These are phyloP conservation scores for Scaeva pyrastri DNA, from an alignment of 2,888 invertebrate species.

Conservation along the genomic window DNA sequence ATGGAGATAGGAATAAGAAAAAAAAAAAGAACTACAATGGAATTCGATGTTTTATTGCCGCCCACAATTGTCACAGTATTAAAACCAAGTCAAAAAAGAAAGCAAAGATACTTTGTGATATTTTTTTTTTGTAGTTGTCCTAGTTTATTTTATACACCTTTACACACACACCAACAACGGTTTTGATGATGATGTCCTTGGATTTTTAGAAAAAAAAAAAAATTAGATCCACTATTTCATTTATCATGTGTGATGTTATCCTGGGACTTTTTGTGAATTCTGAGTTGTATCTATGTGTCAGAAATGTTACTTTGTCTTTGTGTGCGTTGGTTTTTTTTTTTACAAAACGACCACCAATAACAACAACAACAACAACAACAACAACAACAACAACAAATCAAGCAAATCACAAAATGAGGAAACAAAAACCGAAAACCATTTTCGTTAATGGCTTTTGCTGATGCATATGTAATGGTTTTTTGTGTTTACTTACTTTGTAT, in stretches of 20 bases:
- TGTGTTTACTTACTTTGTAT: background rate
- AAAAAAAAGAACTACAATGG: slow-evolving; percentile 48
- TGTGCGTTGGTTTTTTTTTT: background rate
- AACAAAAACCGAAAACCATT: slow-evolving; percentile 5
- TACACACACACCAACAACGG: background rate
- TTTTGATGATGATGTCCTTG: background rate
- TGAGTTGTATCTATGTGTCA: slow-evolving; percentile 65
- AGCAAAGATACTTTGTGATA: background rate
- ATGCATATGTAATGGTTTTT: background rate
- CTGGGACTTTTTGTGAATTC: slow-evolving; percentile 31
- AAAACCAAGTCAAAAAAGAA: background rate
- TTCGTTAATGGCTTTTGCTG: slow-evolving; percentile 60
- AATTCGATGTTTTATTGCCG: slow-evolving; percentile 58
- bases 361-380: slow-evolving; percentile 10
- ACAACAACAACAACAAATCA: slow-evolving; percentile 9
- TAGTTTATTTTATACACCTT: no score
- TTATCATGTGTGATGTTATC: slow-evolving; percentile 66
- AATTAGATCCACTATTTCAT: slow-evolving; percentile 65
- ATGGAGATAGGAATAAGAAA: slow-evolving; percentile 25
- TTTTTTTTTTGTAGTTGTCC: no score
- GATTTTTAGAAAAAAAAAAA: slow-evolving; percentile 25
- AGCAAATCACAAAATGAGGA: slow-evolving; percentile 30
- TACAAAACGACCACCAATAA: background rate
- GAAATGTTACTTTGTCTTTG: slow-evolving; percentile 18
- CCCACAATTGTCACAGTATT: background rate